Evolutionary conservation across 2,888 invertebrate species (phyloP).

Genomic region (Campoletis raptor): DNA sequence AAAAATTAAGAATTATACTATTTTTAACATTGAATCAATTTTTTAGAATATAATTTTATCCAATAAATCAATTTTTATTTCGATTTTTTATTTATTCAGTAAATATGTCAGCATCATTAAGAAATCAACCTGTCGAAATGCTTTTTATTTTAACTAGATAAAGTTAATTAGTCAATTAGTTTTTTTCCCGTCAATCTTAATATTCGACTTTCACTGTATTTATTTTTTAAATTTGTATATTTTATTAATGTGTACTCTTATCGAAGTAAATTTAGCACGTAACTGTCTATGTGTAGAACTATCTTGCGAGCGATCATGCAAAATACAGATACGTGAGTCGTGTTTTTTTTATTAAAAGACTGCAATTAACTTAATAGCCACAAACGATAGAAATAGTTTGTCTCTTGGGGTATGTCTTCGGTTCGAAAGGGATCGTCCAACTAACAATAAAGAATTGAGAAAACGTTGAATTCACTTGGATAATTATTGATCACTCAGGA

Average conservation of each 20-base stretch:
- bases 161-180: no score
- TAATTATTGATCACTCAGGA: neutral
- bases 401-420: neutral
- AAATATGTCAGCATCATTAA: no score
- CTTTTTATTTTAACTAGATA: no score
- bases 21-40: no score
- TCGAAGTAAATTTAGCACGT: neutral
- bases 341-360: neutral
- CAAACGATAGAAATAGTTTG: neutral
- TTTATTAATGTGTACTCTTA: neutral
- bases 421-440: neutral
- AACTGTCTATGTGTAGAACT: neutral
- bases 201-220: neutral
- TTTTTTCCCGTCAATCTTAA: neutral
- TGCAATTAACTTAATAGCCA: slow-evolving; percentile 5
- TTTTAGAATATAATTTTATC: no score
- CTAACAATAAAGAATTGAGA: neutral
- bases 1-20: no score
- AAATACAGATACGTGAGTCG: neutral
- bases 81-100: no score
- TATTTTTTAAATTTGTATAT: neutral
- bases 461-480: neutral
- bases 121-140: no score
- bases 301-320: neutral
- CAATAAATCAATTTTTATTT: no score